Evolutionary conservation across 2,888 invertebrate species (phyloP).

Genomic region (Hoplodrina ambigua): DNA sequence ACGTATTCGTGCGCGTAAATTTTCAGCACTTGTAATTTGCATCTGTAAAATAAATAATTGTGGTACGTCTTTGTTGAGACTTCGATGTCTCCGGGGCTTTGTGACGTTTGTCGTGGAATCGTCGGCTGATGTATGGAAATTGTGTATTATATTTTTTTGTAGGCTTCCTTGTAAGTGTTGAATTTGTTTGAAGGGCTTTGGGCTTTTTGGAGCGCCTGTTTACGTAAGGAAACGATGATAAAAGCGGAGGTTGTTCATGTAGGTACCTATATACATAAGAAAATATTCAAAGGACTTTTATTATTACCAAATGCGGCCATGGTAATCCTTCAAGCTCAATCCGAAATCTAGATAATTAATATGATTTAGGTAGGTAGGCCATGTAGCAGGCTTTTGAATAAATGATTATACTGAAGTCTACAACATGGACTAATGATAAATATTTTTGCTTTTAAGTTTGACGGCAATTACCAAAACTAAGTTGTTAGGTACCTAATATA

Average conservation of each 20-base stretch:
- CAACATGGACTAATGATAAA: too few species aligned
- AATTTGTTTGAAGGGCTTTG: slow-evolving; percentile 32
- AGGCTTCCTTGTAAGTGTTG: slow-evolving; percentile 21
- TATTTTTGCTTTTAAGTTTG: too few species aligned
- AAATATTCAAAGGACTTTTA: background rate
- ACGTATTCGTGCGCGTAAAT: slow-evolving; percentile 76
- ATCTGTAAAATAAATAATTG: slow-evolving; percentile 82
- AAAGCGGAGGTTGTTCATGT: slow-evolving; percentile 5
- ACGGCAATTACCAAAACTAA: too few species aligned
- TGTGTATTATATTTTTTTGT: slow-evolving; percentile 44
- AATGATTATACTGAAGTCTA: too few species aligned
- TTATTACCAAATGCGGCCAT: background rate
- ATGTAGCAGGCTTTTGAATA: too few species aligned
- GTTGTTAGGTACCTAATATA: too few species aligned
- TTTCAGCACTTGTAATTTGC: slow-evolving; percentile 76
- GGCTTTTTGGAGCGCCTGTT: slow-evolving; percentile 28
- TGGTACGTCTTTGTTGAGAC: slow-evolving; percentile 65
- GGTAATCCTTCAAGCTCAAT: too few species aligned
- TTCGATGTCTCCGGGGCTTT: slow-evolving; percentile 56
- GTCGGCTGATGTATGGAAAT: slow-evolving; percentile 55
- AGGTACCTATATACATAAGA: background rate
- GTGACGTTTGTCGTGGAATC: slow-evolving; percentile 37
- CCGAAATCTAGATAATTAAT: too few species aligned
- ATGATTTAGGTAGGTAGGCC: too few species aligned
- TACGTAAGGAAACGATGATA: background rate